Percentiles rank a stretch among this genome's conserved stretches.
Conservation (phyloP, 2,797 vertebrate genomes). For the Xyrichtys novacula region DNA sequence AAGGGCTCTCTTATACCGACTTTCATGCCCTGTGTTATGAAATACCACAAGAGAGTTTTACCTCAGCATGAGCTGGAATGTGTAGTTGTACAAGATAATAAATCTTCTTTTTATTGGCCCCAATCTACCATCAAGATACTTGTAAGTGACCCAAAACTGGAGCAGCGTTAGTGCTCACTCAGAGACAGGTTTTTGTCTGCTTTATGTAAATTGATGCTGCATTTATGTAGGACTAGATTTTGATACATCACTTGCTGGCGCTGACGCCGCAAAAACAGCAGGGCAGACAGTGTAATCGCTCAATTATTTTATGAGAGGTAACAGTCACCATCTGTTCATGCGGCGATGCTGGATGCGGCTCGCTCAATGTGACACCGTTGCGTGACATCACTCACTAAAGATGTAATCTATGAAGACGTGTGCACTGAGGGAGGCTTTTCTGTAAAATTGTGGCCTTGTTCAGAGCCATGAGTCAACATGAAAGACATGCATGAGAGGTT, state of each 20-base stretch:
- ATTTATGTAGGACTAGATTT: not conserved
- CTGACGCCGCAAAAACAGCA: slow-evolving; percentile 36
- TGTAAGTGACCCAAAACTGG: slow-evolving; percentile 10
- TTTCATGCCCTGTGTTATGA: slow-evolving; percentile 26
- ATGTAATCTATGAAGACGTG: slow-evolving; percentile 44
- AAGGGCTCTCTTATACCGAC: slow-evolving; percentile 15
- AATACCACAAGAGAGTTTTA: slow-evolving; percentile 24
- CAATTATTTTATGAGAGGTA: slow-evolving; percentile 58
- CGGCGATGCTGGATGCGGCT: slow-evolving; percentile 44
- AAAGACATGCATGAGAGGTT: slow-evolving; percentile 39
- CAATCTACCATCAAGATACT: not conserved
- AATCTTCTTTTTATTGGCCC: not conserved
- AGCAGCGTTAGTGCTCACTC: slow-evolving; percentile 5
- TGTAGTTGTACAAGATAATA: slow-evolving; percentile 11
- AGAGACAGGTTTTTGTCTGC: not conserved
- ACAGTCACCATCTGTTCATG: slow-evolving; percentile 63
- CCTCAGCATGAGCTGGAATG: slow-evolving; percentile 16
- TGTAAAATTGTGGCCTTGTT: slow-evolving; percentile 33
- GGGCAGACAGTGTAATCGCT: slow-evolving; percentile 36
- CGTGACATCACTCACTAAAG: slow-evolving; percentile 48
- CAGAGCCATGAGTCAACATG: slow-evolving; percentile 33
- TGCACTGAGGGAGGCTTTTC: slow-evolving; percentile 31
- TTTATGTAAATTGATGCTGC: not conserved
- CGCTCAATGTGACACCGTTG: slow-evolving; percentile 26
- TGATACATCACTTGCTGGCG: slow-evolving; percentile 29